These are phyloP conservation scores for Temnothorax longispinosus DNA, from an alignment of 1,140 invertebrate genomes.

Conservation along the genomic window DNA sequence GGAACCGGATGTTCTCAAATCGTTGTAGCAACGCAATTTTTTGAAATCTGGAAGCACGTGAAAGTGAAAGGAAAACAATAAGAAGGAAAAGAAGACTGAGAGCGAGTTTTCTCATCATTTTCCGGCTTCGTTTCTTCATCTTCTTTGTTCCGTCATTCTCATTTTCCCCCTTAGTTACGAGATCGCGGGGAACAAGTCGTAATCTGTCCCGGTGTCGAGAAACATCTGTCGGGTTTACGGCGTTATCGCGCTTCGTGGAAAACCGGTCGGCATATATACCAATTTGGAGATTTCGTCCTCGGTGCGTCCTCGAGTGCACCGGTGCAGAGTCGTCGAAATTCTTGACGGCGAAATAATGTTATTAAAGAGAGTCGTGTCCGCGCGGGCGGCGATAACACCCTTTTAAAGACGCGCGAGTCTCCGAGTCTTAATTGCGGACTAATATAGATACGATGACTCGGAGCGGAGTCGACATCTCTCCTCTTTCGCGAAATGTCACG, in stretches of 20 bases:
- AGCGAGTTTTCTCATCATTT: constrained; percentile 3
- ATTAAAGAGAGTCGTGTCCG: constrained; percentile 42
- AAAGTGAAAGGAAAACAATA: not conserved
- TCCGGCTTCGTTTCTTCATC: not conserved
- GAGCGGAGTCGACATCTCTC: not conserved
- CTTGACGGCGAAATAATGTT: constrained; percentile 27
- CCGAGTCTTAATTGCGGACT: constrained; percentile 43
- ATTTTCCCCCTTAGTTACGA: constrained; percentile 34
- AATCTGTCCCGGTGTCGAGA: constrained; percentile 50
- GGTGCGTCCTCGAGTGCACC: not conserved
- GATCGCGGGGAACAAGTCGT: constrained; percentile 37
- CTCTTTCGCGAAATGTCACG: constrained; percentile 8
- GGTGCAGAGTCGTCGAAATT: constrained; percentile 28
- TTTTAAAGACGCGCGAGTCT: constrained; percentile 42
- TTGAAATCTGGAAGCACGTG: not conserved
- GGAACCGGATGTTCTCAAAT: not conserved
- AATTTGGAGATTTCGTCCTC: constrained; percentile 57
- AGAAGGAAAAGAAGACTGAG: not conserved
- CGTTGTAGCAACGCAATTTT: not conserved
- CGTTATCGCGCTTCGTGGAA: constrained; percentile 67
- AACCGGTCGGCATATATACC: constrained; percentile 66
- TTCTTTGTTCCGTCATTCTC: no score
- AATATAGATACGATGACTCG: constrained; percentile 45
- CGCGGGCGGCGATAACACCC: constrained; percentile 27
- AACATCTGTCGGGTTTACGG: constrained; percentile 64